These are phyloP conservation scores for Habrosyne pyritoides DNA, from an alignment of 2,888 invertebrate species.

Conservation along the genomic window DNA sequence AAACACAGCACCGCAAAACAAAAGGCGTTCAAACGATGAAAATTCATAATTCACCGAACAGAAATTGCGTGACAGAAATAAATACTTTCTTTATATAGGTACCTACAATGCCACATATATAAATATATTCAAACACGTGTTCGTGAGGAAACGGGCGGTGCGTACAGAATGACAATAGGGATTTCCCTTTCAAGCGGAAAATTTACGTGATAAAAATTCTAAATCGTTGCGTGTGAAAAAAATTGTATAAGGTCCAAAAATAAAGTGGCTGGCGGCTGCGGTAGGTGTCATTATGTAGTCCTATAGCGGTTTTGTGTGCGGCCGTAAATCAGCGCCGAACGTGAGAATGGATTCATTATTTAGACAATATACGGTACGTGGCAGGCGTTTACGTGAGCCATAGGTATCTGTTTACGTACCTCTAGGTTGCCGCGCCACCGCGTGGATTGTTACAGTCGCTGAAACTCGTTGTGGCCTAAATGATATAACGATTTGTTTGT, in stretches of 20 bases:
- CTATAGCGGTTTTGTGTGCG: slow-evolving; percentile 66
- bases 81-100: slow-evolving; percentile 62
- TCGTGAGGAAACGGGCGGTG: slow-evolving; percentile 73
- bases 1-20: slow-evolving; percentile 40
- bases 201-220: slow-evolving; percentile 83
- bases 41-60: slow-evolving; percentile 64
- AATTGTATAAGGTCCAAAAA: slow-evolving; percentile 75
- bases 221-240: slow-evolving; percentile 80
- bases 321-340: slow-evolving; percentile 75
- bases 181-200: slow-evolving; percentile 82
- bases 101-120: slow-evolving; percentile 34
- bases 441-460: slow-evolving; percentile 13
- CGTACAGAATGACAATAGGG: slow-evolving; percentile 77
- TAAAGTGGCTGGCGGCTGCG: slow-evolving; percentile 78
- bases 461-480: slow-evolving; percentile 4
- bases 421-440: slow-evolving; percentile 6
- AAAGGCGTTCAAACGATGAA: slow-evolving; percentile 50
- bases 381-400: slow-evolving; percentile 36
- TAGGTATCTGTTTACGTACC: slow-evolving; percentile 13
- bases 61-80: slow-evolving; percentile 80
- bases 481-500: neutral
- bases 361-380: slow-evolving; percentile 58
- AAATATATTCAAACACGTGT: slow-evolving; percentile 77
- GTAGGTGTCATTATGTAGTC: slow-evolving; percentile 79
- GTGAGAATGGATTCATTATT: slow-evolving; percentile 78